Conservation (phyloP, 2,797 vertebrate species). For the Paratrypauchen microcephalus region DNA sequence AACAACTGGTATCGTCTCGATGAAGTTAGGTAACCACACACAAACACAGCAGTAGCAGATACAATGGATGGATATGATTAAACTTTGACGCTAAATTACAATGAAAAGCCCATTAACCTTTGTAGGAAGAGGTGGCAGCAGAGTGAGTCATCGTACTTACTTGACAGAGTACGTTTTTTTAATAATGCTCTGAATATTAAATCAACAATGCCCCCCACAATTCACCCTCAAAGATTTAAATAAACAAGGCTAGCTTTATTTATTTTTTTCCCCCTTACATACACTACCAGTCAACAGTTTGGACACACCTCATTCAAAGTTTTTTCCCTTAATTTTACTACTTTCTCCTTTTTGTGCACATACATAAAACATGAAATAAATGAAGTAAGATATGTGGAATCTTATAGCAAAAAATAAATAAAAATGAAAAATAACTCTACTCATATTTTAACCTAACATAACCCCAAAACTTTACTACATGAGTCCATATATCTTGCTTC, state of each 20-base stretch:
- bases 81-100: neutral
- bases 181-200: neutral
- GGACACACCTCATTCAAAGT: too few relatives aligned
- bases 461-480: too few relatives aligned
- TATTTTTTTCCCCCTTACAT: neutral
- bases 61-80: neutral
- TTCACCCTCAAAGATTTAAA: neutral
- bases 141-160: too few relatives aligned
- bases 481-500: too few relatives aligned
- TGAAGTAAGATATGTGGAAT: too few relatives aligned
- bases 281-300: too few relatives aligned
- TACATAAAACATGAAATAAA: too few relatives aligned
- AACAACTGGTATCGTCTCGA: neutral
- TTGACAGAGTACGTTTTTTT: neutral
- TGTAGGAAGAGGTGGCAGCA: neutral
- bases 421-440: too few relatives aligned
- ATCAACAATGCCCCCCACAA: neutral
- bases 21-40: neutral
- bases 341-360: too few relatives aligned
- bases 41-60: neutral
- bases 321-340: too few relatives aligned
- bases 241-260: neutral
- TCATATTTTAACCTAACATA: too few relatives aligned
- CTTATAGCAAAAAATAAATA: too few relatives aligned
- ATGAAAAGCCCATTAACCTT: conserved; percentile 3